These are phyloP conservation scores for Potamarius usumacintae DNA, from an alignment of 2,113 vertebrate species.

Conservation along the genomic window DNA sequence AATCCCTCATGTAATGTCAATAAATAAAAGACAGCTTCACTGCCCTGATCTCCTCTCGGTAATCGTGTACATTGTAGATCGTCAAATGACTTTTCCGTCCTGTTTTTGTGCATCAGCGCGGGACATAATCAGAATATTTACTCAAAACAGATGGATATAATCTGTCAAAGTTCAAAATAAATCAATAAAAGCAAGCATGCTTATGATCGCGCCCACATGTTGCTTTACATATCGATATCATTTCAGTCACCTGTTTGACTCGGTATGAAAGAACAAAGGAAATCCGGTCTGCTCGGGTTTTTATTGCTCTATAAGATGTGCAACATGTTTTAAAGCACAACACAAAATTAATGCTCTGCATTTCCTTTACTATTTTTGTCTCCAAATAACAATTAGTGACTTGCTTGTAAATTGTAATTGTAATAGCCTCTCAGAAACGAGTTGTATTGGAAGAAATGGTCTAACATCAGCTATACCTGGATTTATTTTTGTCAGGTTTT, in stretches of 20 bases:
- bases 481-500: not conserved
- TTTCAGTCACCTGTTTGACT: not conserved
- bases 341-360: not conserved
- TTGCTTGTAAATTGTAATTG: not conserved
- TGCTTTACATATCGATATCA: not conserved
- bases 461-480: not conserved
- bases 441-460: not conserved
- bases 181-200: slow-evolving; percentile 1
- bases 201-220: slow-evolving; percentile 7
- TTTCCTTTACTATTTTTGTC: not conserved
- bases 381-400: not conserved
- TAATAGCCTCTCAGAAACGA: not conserved
- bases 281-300: not conserved
- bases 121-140: not conserved
- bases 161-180: not conserved
- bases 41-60: too few relatives aligned
- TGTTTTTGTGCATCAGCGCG: not conserved
- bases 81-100: not conserved
- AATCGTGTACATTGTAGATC: not conserved
- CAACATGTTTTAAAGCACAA: not conserved
- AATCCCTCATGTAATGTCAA: not conserved
- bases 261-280: too few relatives aligned
- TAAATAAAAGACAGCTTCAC: not conserved
- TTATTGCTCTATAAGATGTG: too few relatives aligned
- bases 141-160: not conserved